These are phyloP conservation scores for Coccyzus lansbergi DNA, from an alignment of 2,797 vertebrate genomes.

Conservation along the genomic window DNA sequence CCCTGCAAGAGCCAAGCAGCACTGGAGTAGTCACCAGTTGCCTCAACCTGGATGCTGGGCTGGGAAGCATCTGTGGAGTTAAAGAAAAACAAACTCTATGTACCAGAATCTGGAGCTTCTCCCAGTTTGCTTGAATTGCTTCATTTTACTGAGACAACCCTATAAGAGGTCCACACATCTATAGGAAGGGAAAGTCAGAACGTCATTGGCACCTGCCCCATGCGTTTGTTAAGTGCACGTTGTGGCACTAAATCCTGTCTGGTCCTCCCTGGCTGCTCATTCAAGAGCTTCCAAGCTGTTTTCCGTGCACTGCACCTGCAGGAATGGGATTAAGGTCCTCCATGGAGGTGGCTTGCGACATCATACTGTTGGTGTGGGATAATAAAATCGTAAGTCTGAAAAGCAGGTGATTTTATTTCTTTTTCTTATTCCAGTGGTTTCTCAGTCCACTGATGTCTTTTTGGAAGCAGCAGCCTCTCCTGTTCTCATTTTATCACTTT, in stretches of 20 bases:
- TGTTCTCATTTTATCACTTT: neutral
- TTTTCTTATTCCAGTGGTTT: neutral
- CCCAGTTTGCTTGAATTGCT: neutral
- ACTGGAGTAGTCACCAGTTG: neutral
- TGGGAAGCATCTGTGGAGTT: neutral
- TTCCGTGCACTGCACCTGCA: neutral
- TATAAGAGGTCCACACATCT: neutral
- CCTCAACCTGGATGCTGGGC: neutral
- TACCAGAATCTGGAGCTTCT: neutral
- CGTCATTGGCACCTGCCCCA: accelerated
- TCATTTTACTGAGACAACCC: accelerated
- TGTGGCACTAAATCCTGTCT: accelerated
- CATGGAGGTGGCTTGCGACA: neutral
- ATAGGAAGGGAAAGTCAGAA: neutral
- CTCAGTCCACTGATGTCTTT: neutral
- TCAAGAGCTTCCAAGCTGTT: neutral
- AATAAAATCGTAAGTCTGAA: neutral
- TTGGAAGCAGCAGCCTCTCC: neutral
- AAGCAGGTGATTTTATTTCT: neutral
- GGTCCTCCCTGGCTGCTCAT: neutral
- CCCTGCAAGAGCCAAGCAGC: neutral
- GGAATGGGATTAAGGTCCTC: neutral
- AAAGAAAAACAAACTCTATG: neutral
- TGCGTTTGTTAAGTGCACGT: neutral
- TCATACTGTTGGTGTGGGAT: neutral